Evolutionary conservation across 2,888 invertebrate genomes (phyloP).

Genomic region (Cynaeus angustus): DNA sequence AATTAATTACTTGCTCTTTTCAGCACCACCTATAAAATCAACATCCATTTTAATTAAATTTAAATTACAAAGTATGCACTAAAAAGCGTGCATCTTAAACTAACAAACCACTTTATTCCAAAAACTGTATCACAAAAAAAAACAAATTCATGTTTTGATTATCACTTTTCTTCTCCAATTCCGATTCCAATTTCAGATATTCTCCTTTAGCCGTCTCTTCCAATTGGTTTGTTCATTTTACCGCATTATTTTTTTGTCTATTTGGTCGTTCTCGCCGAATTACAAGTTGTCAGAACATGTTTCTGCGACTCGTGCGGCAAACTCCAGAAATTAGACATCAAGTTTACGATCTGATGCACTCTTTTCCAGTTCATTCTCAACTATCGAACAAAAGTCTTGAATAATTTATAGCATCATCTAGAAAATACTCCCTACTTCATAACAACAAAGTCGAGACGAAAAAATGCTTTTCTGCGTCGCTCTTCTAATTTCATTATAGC

Average conservation of each 20-base stretch:
- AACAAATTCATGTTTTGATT: conserved; percentile 4
- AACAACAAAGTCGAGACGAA: not conserved
- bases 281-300: conserved; percentile 1
- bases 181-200: conserved; percentile 13
- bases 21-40: too few relatives aligned
- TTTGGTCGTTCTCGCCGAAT: not conserved
- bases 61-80: too few relatives aligned
- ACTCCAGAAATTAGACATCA: conserved; percentile 9
- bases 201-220: conserved; percentile 6
- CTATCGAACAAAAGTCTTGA: conserved; percentile 5
- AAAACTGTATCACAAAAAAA: not conserved
- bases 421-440: not conserved
- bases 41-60: too few relatives aligned
- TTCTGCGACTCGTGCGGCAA: not conserved
- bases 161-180: not conserved
- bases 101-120: not conserved
- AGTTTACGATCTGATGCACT: conserved; percentile 10
- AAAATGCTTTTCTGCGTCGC: not conserved
- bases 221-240: conserved; percentile 4
- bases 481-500: conserved; percentile 1
- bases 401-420: conserved; percentile 1
- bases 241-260: conserved; percentile 3
- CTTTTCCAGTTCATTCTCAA: conserved; percentile 5
- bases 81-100: too few relatives aligned
- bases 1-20: too few relatives aligned